Evolutionary conservation across 1,140 invertebrate species (phyloP), one percentile per base, ranked within the genome.

Genomic region (Papilio polytes): DNA sequence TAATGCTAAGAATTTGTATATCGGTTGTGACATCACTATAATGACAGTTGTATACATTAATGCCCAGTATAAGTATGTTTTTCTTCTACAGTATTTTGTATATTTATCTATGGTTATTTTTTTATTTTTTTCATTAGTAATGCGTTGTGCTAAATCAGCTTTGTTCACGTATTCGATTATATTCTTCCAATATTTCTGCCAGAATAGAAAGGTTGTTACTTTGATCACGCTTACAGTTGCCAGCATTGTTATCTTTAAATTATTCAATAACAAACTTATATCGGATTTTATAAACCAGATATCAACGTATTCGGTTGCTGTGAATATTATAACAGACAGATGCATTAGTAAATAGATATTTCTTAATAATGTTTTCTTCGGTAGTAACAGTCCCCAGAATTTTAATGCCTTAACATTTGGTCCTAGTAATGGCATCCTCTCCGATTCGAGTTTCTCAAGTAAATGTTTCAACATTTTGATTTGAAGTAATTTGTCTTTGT

Each of bases 351-450:
- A 41, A 82, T 93, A 94, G 36, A 93, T 82, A 74, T 81, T 86
- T 85, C 83, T 87, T 73, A 77, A 86, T 7, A 78, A 81, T 22
- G 44, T 41, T 66, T 87, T 87, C 44, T 90, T 82, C 15, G 93
- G 93, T 53, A 94, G 77, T n/a, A 94, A 63, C 7, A 94, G 51
- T 7, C 93, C 93, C 93, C 92, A 93, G 78, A 94, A 93, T 81
- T 89, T 81, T 56, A 94, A 81, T 2, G 88, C 85, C 73, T 87
- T 89, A 13, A 91, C 82, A 82, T 94, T 94, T 18, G 92, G 93
- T 13, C 93, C 92, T 20, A 93, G 82, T 36, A 93, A 83, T 3
- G 92, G 92, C 77, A 81, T 82, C 22, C 89, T 76, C 4, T 90
- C 85, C 73, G 91, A 83, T 85, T 94, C 92, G 20, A 93, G 82